Percentiles rank a stretch among this genome's conserved stretches.
These are phyloP conservation scores for Oncopeltus fasciatus DNA, from an alignment of 1,140 invertebrate genomes.

Conservation along the genomic window DNA sequence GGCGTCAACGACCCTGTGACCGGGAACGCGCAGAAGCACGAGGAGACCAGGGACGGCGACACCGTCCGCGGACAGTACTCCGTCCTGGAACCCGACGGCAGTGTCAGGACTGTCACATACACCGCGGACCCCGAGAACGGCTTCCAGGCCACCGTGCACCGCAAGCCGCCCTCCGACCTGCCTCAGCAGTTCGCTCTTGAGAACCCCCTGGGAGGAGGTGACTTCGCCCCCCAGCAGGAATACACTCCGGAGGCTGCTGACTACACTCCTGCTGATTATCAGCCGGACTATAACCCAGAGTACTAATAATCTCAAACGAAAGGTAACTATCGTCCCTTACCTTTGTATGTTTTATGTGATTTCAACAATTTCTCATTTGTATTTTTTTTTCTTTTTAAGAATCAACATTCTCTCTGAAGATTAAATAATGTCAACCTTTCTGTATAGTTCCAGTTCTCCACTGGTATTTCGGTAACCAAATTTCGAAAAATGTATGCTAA, in stretches of 20 bases:
- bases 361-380: too few relatives aligned
- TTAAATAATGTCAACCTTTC: too few relatives aligned
- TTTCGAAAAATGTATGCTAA: too few relatives aligned
- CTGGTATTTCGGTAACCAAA: too few relatives aligned
- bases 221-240: not conserved
- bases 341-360: too few relatives aligned
- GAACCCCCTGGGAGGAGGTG: not conserved
- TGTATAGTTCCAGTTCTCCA: too few relatives aligned
- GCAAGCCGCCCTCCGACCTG: not conserved
- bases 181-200: not conserved
- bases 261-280: not conserved
- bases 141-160: slow-evolving; percentile 21
- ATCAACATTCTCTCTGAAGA: too few relatives aligned
- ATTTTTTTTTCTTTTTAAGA: too few relatives aligned
- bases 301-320: too few relatives aligned
- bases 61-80: slow-evolving; percentile 51
- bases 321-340: too few relatives aligned
- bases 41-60: slow-evolving; percentile 51
- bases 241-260: not conserved
- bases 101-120: slow-evolving; percentile 27
- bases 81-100: slow-evolving; percentile 32
- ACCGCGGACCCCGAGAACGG: slow-evolving; percentile 26
- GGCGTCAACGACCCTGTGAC: slow-evolving; percentile 51
- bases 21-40: slow-evolving; percentile 51
- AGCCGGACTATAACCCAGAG: not conserved